phyloP scores from a whole-genome alignment of 2,797 vertebrate genomes.

The Lophius americanus region DNA sequence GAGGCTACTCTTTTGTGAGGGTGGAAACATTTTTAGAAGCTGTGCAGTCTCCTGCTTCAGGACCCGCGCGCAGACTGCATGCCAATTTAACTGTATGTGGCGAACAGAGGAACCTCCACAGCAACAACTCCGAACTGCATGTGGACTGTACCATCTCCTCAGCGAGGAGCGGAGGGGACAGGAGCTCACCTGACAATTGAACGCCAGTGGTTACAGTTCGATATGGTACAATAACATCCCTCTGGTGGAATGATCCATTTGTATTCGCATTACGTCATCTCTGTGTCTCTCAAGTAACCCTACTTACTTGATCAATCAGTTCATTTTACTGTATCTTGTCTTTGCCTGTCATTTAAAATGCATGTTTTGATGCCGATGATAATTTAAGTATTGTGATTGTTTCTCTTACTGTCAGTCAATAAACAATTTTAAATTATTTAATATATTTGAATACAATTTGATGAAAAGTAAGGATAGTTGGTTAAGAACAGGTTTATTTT shows the following conservation, averaged over 20 bases:
- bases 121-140: conserved; percentile 83
- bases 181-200: conserved; percentile 65
- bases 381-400: background rate
- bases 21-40: conserved; percentile 68
- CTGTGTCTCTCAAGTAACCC: conserved; percentile 63
- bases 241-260: conserved; percentile 57
- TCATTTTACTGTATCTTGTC: conserved; percentile 33
- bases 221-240: conserved; percentile 32
- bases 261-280: conserved; percentile 78
- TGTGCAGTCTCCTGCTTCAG: conserved; percentile 40
- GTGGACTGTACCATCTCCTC: conserved; percentile 80
- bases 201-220: conserved; percentile 19
- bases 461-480: conserved; percentile 5
- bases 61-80: conserved; percentile 34
- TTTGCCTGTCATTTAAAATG: background rate
- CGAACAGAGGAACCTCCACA: conserved; percentile 79
- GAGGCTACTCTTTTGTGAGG: conserved; percentile 63
- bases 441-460: background rate
- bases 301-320: conserved; percentile 67
- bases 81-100: conserved; percentile 64
- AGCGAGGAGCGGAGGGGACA: conserved; percentile 44
- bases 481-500: background rate
- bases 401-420: background rate
- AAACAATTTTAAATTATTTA: background rate
- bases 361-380: background rate